Evolutionary conservation across 2,888 invertebrate genomes (phyloP).

Genomic region (Papilio protenor): DNA sequence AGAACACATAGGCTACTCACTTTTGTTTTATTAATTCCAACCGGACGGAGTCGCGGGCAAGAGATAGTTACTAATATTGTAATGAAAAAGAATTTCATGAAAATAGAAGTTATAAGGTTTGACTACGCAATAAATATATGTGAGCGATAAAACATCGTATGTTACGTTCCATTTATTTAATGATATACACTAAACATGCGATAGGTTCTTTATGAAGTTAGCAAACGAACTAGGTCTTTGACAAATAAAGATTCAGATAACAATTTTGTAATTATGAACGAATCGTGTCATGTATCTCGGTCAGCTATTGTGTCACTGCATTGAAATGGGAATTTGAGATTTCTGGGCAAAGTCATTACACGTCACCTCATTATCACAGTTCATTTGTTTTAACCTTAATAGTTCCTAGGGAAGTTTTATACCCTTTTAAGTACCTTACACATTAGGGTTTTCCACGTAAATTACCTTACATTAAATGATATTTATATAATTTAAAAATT

Average conservation of each 20-base stretch:
- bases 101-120: not conserved
- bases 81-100: too few species aligned
- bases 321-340: not conserved
- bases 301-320: not conserved
- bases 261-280: not conserved
- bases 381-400: not conserved
- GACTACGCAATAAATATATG: not conserved
- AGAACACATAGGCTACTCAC: too few species aligned
- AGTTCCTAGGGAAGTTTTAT: not conserved
- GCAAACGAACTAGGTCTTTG: not conserved
- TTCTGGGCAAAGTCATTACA: not conserved
- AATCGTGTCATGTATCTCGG: not conserved
- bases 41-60: too few species aligned
- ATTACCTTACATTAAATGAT: not conserved
- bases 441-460: not conserved
- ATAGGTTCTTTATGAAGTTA: not conserved
- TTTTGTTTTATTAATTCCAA: too few species aligned
- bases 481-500: not conserved
- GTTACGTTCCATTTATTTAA: not conserved
- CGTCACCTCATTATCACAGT: not conserved
- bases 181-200: not conserved
- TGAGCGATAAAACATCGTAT: not conserved
- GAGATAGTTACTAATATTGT: too few species aligned
- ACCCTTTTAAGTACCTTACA: too few species aligned
- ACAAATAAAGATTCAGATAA: slow-evolving; percentile 1